Evolutionary conservation across 1,140 invertebrate genomes (phyloP), one percentile per base, ranked within the genome.

Genomic region (Neomicropteryx cornuta): DNA sequence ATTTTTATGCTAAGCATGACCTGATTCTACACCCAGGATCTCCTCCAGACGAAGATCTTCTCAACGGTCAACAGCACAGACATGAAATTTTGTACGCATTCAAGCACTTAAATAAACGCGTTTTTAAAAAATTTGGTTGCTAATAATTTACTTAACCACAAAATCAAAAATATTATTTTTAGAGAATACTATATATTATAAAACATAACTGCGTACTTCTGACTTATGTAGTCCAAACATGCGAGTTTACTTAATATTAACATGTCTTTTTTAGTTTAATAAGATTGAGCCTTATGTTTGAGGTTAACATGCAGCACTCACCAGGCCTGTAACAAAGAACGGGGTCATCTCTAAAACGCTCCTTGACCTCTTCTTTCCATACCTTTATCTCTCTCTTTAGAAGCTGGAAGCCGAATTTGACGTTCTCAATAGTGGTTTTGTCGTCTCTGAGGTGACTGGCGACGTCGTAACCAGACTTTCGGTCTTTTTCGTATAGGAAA

Each of bases 291-390:
- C n/a, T n/a, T n/a, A n/a, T n/a, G n/a, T n/a, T 17, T 27, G 21
- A 33, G 35, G 8, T 22, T 23, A 33, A 13, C 70, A 66, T 62
- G 41, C 13, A 39, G 46, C 29, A 36, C 51, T 50, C 44, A 68
- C 72, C 73, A 38, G 72, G 71, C 44, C 67, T 56, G 39, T 66
- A 72, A 33, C 71, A 44, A 3, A 75, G 28, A 14, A 73, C 49
- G 0, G 79, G 79, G 64, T 86, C 78, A 21, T 51, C 54, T 46
- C 68, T 58, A 4, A 80, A 56, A 31, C 60, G 55, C 33, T 86
- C 79, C 45, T 73, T 77, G 0, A 79, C 47, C 72, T 92, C 87
- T 42, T 81, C 52, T 23, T 60, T 65, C 58, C 77, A 81, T 19
- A 84, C 36, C 38, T 68, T 66, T 0, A 81, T 65, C 66, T 90